A percentile compares a stretch with the other conserved stretches of the same genome.
Evolutionary conservation across 2,113 vertebrate genomes (phyloP).

Genomic region (Nymphicus hollandicus): DNA sequence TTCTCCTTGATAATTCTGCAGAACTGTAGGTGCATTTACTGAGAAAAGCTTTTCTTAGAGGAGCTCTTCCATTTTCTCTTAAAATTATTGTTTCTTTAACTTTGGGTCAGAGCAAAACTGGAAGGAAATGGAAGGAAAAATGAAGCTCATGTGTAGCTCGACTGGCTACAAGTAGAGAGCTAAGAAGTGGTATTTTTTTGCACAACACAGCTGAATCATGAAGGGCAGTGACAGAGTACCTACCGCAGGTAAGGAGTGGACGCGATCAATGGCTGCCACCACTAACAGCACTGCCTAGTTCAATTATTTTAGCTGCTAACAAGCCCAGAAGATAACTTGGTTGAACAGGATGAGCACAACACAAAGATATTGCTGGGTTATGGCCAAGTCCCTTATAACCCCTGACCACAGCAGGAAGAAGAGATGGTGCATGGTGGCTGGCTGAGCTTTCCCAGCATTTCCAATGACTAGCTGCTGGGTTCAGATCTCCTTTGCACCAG

Average conservation of each 20-base stretch:
- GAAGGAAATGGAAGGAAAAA: not conserved
- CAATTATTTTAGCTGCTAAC: not conserved
- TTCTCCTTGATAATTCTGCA: not conserved
- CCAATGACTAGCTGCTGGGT: not conserved
- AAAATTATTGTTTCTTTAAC: not conserved
- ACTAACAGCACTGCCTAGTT: not conserved
- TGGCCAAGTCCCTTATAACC: not conserved
- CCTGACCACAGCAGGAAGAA: not conserved
- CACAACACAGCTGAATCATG: not conserved
- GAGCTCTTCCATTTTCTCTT: not conserved
- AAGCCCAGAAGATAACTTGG: not conserved
- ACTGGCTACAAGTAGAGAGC: not conserved
- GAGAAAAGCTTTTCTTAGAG: not conserved
- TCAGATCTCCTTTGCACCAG: not conserved
- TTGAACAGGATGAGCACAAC: not conserved
- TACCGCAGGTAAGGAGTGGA: not conserved
- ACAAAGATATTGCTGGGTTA: not conserved
- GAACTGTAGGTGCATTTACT: not conserved
- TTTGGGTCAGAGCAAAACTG: not conserved
- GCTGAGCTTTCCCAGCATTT: not conserved
- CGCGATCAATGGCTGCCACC: accelerated
- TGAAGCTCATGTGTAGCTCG: not conserved
- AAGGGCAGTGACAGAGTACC: not conserved
- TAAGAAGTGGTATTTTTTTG: not conserved
- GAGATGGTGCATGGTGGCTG: not conserved